Base-by-base conservation (phyloP, 2,113 vertebrate species). In the Colistium nudipinnis region DNA sequence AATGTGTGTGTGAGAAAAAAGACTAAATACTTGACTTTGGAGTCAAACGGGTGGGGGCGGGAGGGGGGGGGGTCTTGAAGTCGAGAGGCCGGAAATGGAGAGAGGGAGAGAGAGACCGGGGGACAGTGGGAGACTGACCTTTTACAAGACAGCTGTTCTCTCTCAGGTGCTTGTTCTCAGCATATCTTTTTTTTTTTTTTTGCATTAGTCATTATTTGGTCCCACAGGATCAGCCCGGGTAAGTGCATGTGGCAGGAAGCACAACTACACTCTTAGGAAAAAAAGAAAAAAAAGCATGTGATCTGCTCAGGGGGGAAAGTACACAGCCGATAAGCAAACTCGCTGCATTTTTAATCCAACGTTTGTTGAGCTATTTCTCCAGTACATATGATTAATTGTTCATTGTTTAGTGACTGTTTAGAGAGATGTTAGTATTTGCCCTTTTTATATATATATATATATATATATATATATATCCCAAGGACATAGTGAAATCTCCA, bases 111-210 rank as follows among this genome's bases (percentile, higher is more conserved):
- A 47, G 36, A 81, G 78, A 62, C 69, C 47, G 12, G 81, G 88
- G 71, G 87, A 52, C 85, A 77, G 85, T 88, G 86, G 87, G 88
- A 89, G 86, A 81, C 60, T 95, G 94, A 92, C 94, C 94, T 96
- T 87, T 94, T 92, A 93, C 93, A 92, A 95, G 94, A 93, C 96
- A 98, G 97, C 95, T 98, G 96, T 97, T 96, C 93, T 94, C 93
- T 96, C 94, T 94, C 95, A 97, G 95, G 95, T 97, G 95, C 93
- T 93, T 93, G 89, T 95, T 95, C 96, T 95, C 95, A 96, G 94
- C 93, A 88, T 94, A 94, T 94, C 92, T 94, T 28, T 9, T 27
- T 39, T 24, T 41, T 92, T 89, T 91, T 59, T 57, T 64, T 63
- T 54, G 92, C 94, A 94, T 96, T 93, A 94, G 94, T 96, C 95